Conservation (phyloP, 1,140 invertebrate species). For the Drosophila lacertosa region DNA sequence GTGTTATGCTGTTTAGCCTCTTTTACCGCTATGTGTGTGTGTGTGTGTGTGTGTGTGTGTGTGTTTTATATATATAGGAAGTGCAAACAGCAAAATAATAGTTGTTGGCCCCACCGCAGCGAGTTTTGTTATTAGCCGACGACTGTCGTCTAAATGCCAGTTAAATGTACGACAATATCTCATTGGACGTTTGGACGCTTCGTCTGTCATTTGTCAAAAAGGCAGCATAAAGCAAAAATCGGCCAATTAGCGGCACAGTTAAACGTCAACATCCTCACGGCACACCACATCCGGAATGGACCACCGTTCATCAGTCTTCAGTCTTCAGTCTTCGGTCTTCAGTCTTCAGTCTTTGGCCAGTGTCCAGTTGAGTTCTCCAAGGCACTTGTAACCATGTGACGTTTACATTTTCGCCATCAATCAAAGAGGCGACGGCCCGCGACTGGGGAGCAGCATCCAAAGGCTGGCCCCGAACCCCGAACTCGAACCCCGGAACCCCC, state of each 20-base stretch:
- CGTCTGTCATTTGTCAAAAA: conserved; percentile 71
- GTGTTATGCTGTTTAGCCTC: conserved; percentile 24
- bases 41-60: too few species aligned
- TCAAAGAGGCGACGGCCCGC: conserved; percentile 33
- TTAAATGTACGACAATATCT: conserved; percentile 50
- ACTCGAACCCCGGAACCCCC: too few species aligned
- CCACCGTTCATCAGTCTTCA: too few species aligned
- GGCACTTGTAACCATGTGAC: conserved; percentile 67
- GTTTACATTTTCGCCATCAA: conserved; percentile 77
- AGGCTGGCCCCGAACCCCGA: background rate
- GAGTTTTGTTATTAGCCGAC: background rate
- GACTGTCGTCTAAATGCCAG: conserved; percentile 10
- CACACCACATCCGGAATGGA: conserved; percentile 70
- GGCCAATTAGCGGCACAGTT: conserved; percentile 79
- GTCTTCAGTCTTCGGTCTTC: too few species aligned
- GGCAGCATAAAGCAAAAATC: conserved; percentile 57
- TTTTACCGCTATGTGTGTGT: conserved; percentile 34
- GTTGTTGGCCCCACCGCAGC: conserved; percentile 25
- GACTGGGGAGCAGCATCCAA: conserved; percentile 11
- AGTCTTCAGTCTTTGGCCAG: too few species aligned
- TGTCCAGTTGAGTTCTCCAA: conserved; percentile 1
- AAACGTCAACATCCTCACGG: conserved; percentile 81
- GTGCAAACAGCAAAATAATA: conserved; percentile 21
- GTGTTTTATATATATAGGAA: too few species aligned
- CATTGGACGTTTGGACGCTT: conserved; percentile 30